Conservation (phyloP, 1,140 invertebrate genomes). For the Paraescarpia echinospica region DNA sequence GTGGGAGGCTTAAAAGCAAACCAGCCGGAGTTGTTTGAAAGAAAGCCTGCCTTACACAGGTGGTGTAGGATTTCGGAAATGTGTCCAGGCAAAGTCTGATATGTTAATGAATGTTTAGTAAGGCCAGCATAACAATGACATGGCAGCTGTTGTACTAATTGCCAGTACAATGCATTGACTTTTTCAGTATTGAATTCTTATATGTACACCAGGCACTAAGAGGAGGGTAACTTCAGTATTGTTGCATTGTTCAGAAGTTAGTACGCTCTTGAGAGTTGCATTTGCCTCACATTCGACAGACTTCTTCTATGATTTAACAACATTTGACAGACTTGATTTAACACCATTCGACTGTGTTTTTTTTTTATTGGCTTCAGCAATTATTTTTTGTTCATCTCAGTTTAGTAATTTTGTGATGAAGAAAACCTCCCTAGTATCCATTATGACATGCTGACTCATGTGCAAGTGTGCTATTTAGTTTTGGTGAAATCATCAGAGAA, state of each 20-base stretch:
- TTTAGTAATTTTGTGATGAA: too few relatives aligned
- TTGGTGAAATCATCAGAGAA: too few relatives aligned
- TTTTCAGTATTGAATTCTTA: not conserved
- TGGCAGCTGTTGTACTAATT: not conserved
- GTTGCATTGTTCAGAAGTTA: not conserved
- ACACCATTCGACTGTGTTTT: too few relatives aligned
- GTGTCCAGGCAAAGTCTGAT: conserved; percentile 5
- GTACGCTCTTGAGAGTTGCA: not conserved
- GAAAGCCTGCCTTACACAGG: not conserved
- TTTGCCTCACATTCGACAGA: not conserved
- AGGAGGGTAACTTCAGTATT: too few relatives aligned
- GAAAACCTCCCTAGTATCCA: too few relatives aligned
- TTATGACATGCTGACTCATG: too few relatives aligned
- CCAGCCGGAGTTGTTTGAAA: not conserved
- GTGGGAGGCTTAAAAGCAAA: not conserved
- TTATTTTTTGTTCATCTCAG: too few relatives aligned
- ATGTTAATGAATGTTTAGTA: not conserved
- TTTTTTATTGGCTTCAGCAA: too few relatives aligned
- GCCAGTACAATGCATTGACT: not conserved
- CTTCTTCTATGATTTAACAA: not conserved
- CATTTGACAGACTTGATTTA: too few relatives aligned
- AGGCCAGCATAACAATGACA: not conserved
- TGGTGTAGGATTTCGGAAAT: conserved; percentile 4
- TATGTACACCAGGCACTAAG: not conserved
- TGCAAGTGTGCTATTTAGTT: too few relatives aligned